Evolutionary conservation across 2,113 vertebrate genomes (phyloP).

Genomic region (Canis aureus): DNA sequence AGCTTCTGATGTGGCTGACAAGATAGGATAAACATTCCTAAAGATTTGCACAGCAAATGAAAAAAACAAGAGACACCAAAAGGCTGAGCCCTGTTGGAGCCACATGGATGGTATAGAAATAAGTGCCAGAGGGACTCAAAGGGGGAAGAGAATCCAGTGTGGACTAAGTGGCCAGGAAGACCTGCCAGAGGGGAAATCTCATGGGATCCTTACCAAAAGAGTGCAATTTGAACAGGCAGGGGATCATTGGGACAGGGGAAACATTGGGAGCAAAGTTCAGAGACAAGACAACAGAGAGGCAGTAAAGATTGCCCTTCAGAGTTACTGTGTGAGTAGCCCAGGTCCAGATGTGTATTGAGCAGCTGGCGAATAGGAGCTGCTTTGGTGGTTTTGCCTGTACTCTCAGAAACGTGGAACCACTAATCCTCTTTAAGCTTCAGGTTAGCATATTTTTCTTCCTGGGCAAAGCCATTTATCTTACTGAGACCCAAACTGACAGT

Average conservation of each 20-base stretch:
- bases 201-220: background rate
- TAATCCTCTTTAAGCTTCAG: background rate
- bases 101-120: fast-evolving
- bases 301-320: background rate
- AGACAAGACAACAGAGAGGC: background rate
- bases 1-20: background rate
- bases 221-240: background rate
- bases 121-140: background rate
- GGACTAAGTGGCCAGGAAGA: background rate
- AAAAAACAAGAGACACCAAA: background rate
- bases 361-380: background rate
- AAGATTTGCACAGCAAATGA: background rate
- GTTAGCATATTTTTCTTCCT: background rate
- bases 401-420: background rate
- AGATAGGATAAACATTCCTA: background rate
- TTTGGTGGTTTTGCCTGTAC: background rate
- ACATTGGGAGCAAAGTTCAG: background rate
- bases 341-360: fast-evolving
- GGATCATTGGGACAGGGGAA: no score
- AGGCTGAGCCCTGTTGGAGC: background rate
- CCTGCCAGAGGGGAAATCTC: background rate
- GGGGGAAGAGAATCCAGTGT: background rate
- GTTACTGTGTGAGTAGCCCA: background rate
- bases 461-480: background rate
- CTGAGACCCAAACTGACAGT: background rate